Evolutionary conservation across 2,797 vertebrate genomes (phyloP), one percentile per base, ranked within the genome.

Genomic region (Thunnus albacares): DNA sequence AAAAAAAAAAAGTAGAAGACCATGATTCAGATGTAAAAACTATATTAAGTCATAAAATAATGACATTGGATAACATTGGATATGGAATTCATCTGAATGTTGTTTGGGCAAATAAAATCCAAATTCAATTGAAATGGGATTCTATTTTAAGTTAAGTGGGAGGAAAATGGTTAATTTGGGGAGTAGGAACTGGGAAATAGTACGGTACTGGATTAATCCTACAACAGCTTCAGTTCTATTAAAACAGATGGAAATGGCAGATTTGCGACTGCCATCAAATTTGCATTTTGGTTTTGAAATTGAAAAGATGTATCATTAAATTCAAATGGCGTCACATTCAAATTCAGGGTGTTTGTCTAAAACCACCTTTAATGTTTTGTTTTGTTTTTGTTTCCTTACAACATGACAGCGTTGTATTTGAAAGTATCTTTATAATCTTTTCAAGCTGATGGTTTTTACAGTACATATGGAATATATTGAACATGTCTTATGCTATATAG

Each of bases 261-360:
- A 38, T 6, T 3, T 0, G 1, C 10, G 30, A 33, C 18, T 15
- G 9, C 43, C 4, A 3, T 17, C 1, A 1, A 1, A 47, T 87
- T 86, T 75, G 55, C 59, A 74, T 81, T 43, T 49, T 45, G 57
- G 17, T 35, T 38, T 68, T 52, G 22, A 52, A 22, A 30, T 52
- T 18, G 61, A 38, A 72, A 61, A 26, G 14, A 51, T 15, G n/a
- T 1, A 30, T 14, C 6, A 28, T 58, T 49, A n/a, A 26, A 58
- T 59, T 78, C 53, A 55, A 74, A 68, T 41, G 18, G 35, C 15
- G 20, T 20, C 4, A 15, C 33, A 73, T 79, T 82, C 69, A 79
- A 79, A 77, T 77, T 22, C 18, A 53, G 35, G 43, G 3, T 63
- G 53, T 52, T 64, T 63, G 45, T 38, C 18, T 30, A 55, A 10